Evolutionary conservation across 2,113 vertebrate genomes (phyloP).

Genomic region (Halichoerus grypus): DNA sequence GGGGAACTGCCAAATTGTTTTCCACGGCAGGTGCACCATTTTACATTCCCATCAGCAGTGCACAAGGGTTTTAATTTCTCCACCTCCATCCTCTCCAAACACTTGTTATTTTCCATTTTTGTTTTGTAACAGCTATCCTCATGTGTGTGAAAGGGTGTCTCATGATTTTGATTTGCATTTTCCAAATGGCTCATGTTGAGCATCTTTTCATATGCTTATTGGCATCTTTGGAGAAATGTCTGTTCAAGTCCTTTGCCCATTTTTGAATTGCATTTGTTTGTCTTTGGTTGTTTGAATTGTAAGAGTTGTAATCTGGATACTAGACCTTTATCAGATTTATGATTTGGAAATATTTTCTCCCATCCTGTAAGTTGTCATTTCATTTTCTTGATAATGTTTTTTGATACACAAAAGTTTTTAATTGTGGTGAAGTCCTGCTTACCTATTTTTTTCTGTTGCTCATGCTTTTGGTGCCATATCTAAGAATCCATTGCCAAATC

Average conservation of each 20-base stretch:
- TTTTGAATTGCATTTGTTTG: background rate
- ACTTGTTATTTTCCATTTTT: background rate
- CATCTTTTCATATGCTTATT: background rate
- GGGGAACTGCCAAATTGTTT: background rate
- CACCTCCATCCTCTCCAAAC: background rate
- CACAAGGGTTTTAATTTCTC: background rate
- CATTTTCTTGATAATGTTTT: conserved; percentile 25
- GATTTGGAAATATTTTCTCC: conserved; percentile 21
- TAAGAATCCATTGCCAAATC: background rate
- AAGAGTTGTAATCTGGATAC: background rate
- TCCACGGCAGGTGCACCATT: background rate
- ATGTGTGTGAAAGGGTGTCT: background rate
- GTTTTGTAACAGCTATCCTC: background rate
- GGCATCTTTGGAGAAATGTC: background rate
- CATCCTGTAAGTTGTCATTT: background rate
- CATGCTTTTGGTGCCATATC: background rate
- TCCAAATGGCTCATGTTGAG: background rate
- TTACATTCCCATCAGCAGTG: background rate
- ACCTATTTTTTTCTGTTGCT: background rate
- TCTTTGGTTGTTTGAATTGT: conserved; percentile 8
- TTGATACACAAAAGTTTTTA: conserved; percentile 2
- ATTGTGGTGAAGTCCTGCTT: background rate
- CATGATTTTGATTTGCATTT: conserved; percentile 34
- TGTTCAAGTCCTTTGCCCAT: background rate
- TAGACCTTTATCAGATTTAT: background rate